Evolutionary conservation across 2,888 invertebrate species (phyloP), one percentile per base, ranked within the genome.

Genomic region (Noctua janthe): DNA sequence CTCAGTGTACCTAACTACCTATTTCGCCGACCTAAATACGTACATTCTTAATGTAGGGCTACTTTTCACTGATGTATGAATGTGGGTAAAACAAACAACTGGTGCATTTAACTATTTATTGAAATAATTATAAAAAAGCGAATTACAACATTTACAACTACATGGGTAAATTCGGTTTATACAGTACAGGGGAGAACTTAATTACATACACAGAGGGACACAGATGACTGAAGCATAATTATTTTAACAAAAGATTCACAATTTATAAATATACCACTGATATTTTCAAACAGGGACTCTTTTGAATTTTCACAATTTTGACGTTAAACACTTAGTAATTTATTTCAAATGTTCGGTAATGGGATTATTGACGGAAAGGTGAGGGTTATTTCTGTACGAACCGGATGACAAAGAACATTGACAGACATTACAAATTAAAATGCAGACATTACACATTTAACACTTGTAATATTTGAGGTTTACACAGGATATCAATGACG

Each of bases 151-250:
- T 11, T 43, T 20, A 39, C 20, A n/a, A 39, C 54, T 66, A 71
- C 20, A 80, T 66, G 84, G 71, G 49, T 81, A 81, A 81, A 84
- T 81, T 81, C 84, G 84, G 81, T 71, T 81, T 84, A 66, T 43
- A 43, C 62, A 84, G 81, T 83, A 67, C 84, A 51, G 20, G 49
- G 66, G 5, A 35, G 39, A 66, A 76, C 1, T 11, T 20, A 20
- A 47, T 3, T 47, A 69, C 8, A 47, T 10, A 43, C n/a, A 47
- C 39, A 20, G 0, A 35, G 10, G 5, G 39, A 11, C 39, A 23
- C 6, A 39, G 17, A 78, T 49, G 47, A 17, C 6, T n/a, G n/a
- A 49, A 49, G 47, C 23, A 17, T 17, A 67, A 47, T 43, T 23
- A n/a, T 43, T 15, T n/a, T n/a, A 43, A 56, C 2, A 20, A 74